A percentile compares a stretch with the other conserved stretches of the same genome.
These are phyloP conservation scores for Neolamprologus variostigma DNA, from an alignment of 2,113 vertebrate species.

Conservation along the genomic window DNA sequence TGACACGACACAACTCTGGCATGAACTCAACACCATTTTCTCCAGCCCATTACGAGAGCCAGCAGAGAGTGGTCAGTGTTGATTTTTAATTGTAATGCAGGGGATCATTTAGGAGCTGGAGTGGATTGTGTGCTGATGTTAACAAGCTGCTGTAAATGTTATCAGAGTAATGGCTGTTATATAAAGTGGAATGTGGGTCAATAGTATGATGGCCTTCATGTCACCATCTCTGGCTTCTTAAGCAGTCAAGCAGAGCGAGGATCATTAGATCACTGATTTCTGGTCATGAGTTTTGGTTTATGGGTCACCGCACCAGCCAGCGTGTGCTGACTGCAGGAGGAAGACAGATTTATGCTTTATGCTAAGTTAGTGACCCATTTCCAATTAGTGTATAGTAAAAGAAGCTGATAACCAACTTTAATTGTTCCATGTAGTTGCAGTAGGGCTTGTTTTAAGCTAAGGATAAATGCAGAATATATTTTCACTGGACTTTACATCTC, in stretches of 20 bases:
- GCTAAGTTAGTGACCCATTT: not conserved
- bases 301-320: not conserved
- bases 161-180: not conserved
- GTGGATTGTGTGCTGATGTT: not conserved
- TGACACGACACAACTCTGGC: slow-evolving; percentile 19
- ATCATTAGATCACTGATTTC: slow-evolving; percentile 46
- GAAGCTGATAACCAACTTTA: not conserved
- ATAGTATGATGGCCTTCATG: not conserved
- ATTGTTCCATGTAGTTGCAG: not conserved
- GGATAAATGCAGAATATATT: not conserved
- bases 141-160: slow-evolving; percentile 21
- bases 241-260: not conserved
- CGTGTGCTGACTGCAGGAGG: not conserved
- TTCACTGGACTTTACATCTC: not conserved
- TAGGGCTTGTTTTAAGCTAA: not conserved
- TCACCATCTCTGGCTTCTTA: not conserved
- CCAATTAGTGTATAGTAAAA: not conserved
- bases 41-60: not conserved
- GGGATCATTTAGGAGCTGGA: not conserved
- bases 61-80: not conserved
- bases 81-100: not conserved
- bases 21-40: not conserved
- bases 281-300: slow-evolving; percentile 28
- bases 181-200: slow-evolving; percentile 32
- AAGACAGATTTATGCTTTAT: not conserved